Evolutionary conservation across 2,797 vertebrate species (phyloP), one percentile per base, ranked within the genome.

Genomic region (Trachops cirrhosus): DNA sequence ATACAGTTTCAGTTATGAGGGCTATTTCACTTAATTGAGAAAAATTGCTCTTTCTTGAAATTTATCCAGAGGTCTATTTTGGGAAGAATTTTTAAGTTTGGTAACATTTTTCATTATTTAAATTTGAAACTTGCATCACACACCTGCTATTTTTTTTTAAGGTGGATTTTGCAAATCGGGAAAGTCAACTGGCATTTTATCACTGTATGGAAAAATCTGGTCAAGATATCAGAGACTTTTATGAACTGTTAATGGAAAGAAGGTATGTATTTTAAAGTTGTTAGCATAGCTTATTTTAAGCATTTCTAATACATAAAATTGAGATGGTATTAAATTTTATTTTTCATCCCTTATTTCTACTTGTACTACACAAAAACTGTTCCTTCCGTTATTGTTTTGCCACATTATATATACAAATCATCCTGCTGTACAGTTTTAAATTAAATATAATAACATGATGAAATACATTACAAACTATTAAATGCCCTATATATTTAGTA

Each of bases 81-180:
- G 39, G 90, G 24, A 92, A 84, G 32, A 86, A 46, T 62, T 87
- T 92, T 75, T 68, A 91, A 85, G 80, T 88, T 93, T 15, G 34
- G 1, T 89, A 87, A 89, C 10, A 46, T 29, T 92, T 95, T 86
- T 18, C 7, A 37, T 89, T 79, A 71, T 67, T 93, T 78, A 95
- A 85, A 93, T 83, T 32, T 89, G 73, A 94, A 94, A 94, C 48
- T 96, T 90, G 9, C 12, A 50, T 82, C 39, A 83, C 41, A 88
- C 32, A 89, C 15, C 50, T 93, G 29, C 14, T 86, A 21, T n/a
- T 83, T 9, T 6, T 97, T 95, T 97, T 98, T 82, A 97, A 99
- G 99, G 99, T 99, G 98, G 99, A 99, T 97, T 99, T 99, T 99
- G 99, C 99, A 93, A 99, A 99, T 98, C 99, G 99, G 79, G 99